phyloP scores from a whole-genome alignment of 2,797 vertebrate genomes.

The Sorex maritimensis region DNA sequence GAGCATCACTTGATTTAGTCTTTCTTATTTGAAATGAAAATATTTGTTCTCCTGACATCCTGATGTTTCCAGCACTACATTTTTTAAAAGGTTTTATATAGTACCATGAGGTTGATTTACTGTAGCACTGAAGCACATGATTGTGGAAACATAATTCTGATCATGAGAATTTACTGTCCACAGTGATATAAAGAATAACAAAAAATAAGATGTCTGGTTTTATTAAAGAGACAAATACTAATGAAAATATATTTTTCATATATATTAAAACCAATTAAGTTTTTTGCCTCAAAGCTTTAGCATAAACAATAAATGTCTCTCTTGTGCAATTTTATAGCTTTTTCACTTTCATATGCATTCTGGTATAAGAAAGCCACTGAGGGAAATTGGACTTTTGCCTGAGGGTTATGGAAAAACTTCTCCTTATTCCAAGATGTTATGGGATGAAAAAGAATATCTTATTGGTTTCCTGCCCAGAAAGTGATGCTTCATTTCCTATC shows the following conservation, averaged over 20 bases:
- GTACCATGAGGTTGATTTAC: background rate
- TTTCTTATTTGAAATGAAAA: constrained; percentile 68
- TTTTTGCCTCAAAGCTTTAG: constrained; percentile 5
- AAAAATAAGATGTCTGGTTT: background rate
- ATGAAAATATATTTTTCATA: constrained; percentile 47
- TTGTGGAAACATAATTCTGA: constrained; percentile 39
- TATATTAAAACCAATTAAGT: constrained; percentile 54
- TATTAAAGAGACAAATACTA: background rate
- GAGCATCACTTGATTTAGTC: constrained; percentile 8
- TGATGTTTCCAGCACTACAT: background rate
- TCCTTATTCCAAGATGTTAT: constrained; percentile 68
- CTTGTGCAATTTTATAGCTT: constrained; percentile 65
- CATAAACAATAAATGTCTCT: constrained; percentile 13
- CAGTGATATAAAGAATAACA: constrained; percentile 29
- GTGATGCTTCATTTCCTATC: constrained; percentile 56
- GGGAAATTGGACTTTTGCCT: constrained; percentile 73
- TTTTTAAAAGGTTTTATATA: constrained; percentile 39
- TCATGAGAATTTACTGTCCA: background rate
- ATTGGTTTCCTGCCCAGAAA: constrained; percentile 79
- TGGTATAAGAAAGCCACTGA: constrained; percentile 57
- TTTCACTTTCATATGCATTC: constrained; percentile 63
- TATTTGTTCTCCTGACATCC: constrained; percentile 19
- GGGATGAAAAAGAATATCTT: constrained; percentile 60
- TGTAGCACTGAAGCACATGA: background rate
- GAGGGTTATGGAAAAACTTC: constrained; percentile 65